These are phyloP conservation scores for Ondatra zibethicus DNA, from an alignment of 2,113 vertebrate genomes.

Conservation along the genomic window DNA sequence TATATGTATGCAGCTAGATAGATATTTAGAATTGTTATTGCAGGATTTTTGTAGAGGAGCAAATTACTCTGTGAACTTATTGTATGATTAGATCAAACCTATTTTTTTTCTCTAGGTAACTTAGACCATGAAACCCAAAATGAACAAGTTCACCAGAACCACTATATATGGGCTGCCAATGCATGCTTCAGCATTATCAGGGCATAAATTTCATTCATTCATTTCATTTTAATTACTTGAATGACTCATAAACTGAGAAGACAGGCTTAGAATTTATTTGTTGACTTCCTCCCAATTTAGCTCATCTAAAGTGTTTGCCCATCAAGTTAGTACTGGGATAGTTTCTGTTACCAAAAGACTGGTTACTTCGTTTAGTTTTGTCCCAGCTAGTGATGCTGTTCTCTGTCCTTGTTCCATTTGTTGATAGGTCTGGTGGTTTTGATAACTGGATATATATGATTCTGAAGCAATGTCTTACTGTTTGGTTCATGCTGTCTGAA, in stretches of 20 bases:
- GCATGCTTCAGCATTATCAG: no score
- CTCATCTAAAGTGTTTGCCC: not conserved
- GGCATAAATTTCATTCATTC: no score
- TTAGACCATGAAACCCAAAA: no score
- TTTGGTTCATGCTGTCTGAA: not conserved
- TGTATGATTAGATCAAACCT: not conserved
- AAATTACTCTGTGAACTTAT: not conserved
- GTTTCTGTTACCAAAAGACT: not conserved
- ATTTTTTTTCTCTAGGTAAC: not conserved
- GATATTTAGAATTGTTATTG: not conserved
- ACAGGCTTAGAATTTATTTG: not conserved
- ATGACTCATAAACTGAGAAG: conserved; percentile 30
- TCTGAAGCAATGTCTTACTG: not conserved
- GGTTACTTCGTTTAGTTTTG: not conserved
- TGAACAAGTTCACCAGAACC: no score
- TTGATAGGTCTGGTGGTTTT: not conserved
- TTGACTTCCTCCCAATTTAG: not conserved
- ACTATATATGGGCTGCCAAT: no score
- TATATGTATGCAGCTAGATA: not conserved
- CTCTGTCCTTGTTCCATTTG: not conserved
- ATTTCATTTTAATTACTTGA: not conserved
- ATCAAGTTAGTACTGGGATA: accelerated
- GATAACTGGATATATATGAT: not conserved
- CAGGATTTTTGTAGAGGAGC: not conserved
- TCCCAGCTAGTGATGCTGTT: not conserved